Evolutionary conservation across 1,140 invertebrate species (phyloP).

Genomic region (Ceratoteleas bidentatus): DNA sequence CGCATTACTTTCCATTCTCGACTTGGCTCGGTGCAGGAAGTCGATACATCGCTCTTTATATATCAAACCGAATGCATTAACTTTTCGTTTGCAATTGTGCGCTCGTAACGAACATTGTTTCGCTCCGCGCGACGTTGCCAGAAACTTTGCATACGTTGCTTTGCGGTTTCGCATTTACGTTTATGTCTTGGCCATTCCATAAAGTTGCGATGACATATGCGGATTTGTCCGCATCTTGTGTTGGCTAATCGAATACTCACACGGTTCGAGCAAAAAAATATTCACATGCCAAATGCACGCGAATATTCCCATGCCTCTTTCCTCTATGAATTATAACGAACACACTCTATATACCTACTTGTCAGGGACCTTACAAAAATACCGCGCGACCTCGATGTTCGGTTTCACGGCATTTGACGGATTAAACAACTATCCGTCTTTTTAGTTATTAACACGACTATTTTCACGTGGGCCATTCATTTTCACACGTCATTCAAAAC

Average conservation of each 20-base stretch:
- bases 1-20: constrained; percentile 25
- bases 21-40: constrained; percentile 34
- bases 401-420: constrained; percentile 28
- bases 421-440: constrained; percentile 37
- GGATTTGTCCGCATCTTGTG: too few relatives aligned
- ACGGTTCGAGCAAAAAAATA: neutral
- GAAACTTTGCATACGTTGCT: too few relatives aligned
- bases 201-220: constrained; percentile 7
- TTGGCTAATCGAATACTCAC: too few relatives aligned
- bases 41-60: constrained; percentile 26
- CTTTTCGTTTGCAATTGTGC: constrained; percentile 19
- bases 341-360: constrained; percentile 42
- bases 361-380: constrained; percentile 21
- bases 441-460: constrained; percentile 2
- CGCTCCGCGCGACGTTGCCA: constrained; percentile 18
- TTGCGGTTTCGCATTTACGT: too few relatives aligned
- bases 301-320: constrained; percentile 19
- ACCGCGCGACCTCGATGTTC: constrained; percentile 16
- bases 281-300: neutral
- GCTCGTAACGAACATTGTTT: constrained; percentile 27
- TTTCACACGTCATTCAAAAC: neutral
- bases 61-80: constrained; percentile 21
- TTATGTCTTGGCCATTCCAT: neutral
- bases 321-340: constrained; percentile 8
- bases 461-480: neutral